phyloP scores from a whole-genome alignment of 2,888 invertebrate genomes.

The Bugula neritina region DNA sequence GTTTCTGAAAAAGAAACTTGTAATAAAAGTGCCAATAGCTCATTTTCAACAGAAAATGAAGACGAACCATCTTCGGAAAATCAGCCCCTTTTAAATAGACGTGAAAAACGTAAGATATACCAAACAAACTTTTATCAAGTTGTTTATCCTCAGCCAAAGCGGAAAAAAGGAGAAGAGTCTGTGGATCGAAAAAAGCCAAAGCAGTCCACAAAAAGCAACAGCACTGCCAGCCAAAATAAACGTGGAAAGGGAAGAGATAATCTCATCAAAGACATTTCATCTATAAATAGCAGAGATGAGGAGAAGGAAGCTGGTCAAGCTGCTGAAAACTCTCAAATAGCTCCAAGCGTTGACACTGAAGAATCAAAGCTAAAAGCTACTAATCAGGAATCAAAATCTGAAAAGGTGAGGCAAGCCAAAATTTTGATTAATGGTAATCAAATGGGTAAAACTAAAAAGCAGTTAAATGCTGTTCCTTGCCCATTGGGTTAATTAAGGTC shows the following conservation, averaged over 20 bases:
- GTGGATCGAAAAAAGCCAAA: background rate
- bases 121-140: slow-evolving; percentile 17
- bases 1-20: background rate
- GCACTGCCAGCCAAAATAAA: background rate
- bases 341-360: no score
- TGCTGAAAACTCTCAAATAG: no score
- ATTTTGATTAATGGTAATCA: no score
- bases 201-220: background rate
- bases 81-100: background rate
- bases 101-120: background rate
- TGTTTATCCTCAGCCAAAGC: slow-evolving; percentile 12
- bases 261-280: no score
- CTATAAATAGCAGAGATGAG: no score
- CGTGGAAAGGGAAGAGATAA: slow-evolving; percentile 8
- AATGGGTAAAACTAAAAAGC: no score
- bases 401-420: no score
- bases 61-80: background rate
- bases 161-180: background rate
- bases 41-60: background rate
- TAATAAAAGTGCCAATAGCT: background rate
- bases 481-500: no score
- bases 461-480: no score
- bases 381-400: no score
- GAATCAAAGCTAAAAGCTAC: no score
- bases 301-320: no score